Percentiles rank a stretch among this genome's conserved stretches.
These are phyloP conservation scores for Phyllostomus discolor DNA, from an alignment of 2,113 vertebrate species.

Conservation along the genomic window DNA sequence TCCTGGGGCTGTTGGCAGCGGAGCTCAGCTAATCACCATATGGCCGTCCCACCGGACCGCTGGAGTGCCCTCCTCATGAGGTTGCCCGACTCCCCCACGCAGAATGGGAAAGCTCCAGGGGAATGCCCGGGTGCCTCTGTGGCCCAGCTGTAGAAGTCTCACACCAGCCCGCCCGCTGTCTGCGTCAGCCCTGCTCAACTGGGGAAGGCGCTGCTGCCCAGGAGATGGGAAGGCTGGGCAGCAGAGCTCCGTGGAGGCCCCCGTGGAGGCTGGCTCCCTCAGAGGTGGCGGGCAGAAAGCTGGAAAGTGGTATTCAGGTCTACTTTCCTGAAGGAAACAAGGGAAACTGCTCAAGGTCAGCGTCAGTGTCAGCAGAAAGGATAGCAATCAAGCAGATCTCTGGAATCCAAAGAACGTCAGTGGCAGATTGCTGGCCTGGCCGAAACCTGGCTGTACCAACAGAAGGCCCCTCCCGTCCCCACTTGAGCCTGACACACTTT, in stretches of 20 bases:
- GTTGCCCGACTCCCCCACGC: neutral
- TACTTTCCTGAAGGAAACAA: neutral
- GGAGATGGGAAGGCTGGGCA: neutral
- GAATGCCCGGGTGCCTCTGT: neutral
- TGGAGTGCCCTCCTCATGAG: neutral
- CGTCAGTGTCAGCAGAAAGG: neutral
- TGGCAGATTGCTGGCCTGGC: neutral
- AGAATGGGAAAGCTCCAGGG: neutral
- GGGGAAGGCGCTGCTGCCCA: neutral
- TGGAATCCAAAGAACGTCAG: neutral
- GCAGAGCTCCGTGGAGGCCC: neutral
- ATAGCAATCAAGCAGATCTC: neutral
- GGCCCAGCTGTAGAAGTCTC: neutral
- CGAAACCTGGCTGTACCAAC: neutral
- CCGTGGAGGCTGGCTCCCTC: neutral
- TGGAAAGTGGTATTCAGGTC: neutral
- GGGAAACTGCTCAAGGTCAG: neutral
- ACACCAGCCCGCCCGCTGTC: rapidly evolving
- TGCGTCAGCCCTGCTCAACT: neutral
- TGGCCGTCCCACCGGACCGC: neutral
- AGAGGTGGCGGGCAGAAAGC: neutral
- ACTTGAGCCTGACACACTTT: neutral
- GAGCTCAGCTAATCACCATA: neutral
- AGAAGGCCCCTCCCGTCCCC: neutral
- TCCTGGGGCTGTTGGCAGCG: neutral